Evolutionary conservation across 2,797 vertebrate genomes (phyloP).

Genomic region (Cryptoprocta ferox): DNA sequence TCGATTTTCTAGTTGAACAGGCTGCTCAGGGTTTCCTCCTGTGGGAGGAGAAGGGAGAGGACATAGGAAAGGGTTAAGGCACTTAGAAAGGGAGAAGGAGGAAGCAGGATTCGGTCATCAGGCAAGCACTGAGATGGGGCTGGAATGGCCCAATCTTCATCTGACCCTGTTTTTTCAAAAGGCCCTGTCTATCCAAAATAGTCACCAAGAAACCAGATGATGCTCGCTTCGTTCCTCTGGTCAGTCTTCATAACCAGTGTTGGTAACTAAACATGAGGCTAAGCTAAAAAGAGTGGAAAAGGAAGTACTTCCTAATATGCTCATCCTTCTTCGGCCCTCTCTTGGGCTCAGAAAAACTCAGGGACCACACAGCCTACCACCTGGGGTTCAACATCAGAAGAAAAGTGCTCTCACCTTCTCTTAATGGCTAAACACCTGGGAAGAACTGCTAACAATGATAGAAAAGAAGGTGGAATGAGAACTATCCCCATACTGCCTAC

Average conservation of each 20-base stretch:
- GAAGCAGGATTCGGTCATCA: not conserved
- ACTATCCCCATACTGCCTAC: not conserved
- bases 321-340: not conserved
- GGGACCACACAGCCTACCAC: not conserved
- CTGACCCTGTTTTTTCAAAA: constrained; percentile 14
- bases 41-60: not conserved
- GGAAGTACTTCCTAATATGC: not conserved
- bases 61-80: not conserved
- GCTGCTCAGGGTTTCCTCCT: constrained; percentile 13
- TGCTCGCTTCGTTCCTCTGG: not conserved
- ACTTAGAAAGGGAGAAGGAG: not conserved
- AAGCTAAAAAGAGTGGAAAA: not conserved
- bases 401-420: not conserved
- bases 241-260: not conserved
- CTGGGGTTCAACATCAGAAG: not conserved
- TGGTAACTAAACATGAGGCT: not conserved
- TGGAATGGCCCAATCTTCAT: not conserved
- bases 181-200: not conserved
- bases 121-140: not conserved
- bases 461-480: not conserved
- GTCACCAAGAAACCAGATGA: not conserved
- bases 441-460: not conserved
- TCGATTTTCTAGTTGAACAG: constrained; percentile 62
- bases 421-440: not conserved
- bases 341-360: not conserved